A percentile compares a stretch with the other conserved stretches of the same genome.
phyloP scores from a whole-genome alignment of 2,797 vertebrate genomes.

The Eupleurogrammus muticus region DNA sequence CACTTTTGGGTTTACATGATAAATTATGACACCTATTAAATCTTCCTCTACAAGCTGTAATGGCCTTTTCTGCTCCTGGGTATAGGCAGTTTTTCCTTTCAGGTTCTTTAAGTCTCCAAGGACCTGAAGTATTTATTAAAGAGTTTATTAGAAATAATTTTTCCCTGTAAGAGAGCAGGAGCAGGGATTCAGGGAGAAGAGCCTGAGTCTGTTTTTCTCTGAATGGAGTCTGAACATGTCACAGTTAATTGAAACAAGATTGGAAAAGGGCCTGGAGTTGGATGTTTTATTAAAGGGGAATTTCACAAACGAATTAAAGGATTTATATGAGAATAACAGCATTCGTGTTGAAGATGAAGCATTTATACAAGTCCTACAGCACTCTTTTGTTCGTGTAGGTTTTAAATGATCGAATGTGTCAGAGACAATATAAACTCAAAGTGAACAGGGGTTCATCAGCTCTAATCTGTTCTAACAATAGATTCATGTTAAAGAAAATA shows the following conservation, averaged over 20 bases:
- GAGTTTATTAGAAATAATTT: conserved; percentile 86
- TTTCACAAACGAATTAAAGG: conserved; percentile 28
- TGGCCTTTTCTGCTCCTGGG: conserved; percentile 94
- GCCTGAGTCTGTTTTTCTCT: conserved; percentile 11
- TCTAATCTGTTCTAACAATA: too few relatives aligned
- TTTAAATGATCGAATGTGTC: not conserved
- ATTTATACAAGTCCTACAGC: conserved; percentile 21
- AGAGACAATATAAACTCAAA: too few relatives aligned
- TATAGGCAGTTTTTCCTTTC: conserved; percentile 89
- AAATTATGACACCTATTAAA: conserved; percentile 99
- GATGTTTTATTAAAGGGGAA: conserved; percentile 42
- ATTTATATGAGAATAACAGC: conserved; percentile 24
- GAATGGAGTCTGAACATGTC: conserved; percentile 47
- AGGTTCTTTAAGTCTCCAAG: conserved; percentile 89
- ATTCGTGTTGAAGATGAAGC: conserved; percentile 19
- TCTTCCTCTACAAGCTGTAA: conserved; percentile 94
- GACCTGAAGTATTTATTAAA: conserved; percentile 82
- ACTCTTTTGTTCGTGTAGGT: conserved; percentile 16
- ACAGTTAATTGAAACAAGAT: conserved; percentile 77
- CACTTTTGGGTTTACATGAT: conserved; percentile 99
- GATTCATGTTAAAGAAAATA: too few relatives aligned
- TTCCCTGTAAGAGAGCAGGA: conserved; percentile 65
- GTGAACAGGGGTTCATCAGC: too few relatives aligned
- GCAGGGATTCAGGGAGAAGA: conserved; percentile 42
- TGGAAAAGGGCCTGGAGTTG: conserved; percentile 43